Percentiles rank a stretch among this genome's conserved stretches.
Evolutionary conservation across 2,888 invertebrate genomes (phyloP).

Genomic region (Latheticus oryzae): DNA sequence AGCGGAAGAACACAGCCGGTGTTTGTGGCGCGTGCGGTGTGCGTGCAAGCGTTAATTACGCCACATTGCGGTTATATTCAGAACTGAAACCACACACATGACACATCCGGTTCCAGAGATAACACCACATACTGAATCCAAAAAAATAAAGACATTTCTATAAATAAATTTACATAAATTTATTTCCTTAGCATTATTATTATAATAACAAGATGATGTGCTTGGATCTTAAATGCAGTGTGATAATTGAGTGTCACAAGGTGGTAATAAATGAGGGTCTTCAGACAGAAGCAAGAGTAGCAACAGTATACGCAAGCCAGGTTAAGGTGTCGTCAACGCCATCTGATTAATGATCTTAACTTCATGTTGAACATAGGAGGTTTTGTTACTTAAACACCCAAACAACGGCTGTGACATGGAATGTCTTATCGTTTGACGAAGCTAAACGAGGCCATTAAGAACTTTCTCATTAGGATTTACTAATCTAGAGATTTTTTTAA

Average conservation of each 20-base stretch:
- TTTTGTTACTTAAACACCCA: conserved; percentile 63
- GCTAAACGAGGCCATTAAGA: conserved; percentile 52
- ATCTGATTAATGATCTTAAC: conserved; percentile 64
- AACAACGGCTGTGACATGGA: conserved; percentile 59
- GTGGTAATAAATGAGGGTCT: conserved; percentile 59
- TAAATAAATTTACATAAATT: conserved; percentile 32
- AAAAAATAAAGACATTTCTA: too few relatives aligned
- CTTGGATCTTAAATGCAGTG: conserved; percentile 53
- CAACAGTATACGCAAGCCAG: conserved; percentile 40
- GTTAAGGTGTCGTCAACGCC: conserved; percentile 53
- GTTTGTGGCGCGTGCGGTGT: conserved; percentile 60
- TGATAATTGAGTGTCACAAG: conserved; percentile 60
- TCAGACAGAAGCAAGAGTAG: conserved; percentile 29
- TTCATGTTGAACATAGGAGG: conserved; percentile 62
- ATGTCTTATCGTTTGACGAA: conserved; percentile 54
- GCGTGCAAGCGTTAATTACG: conserved; percentile 61
- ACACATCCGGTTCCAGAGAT: conserved; percentile 22
- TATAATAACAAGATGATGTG: conserved; percentile 48
- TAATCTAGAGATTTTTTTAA: neutral
- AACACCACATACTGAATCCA: too few relatives aligned
- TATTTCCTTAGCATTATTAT: conserved; percentile 29
- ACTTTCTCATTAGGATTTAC: too few relatives aligned
- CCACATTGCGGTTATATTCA: conserved; percentile 57
- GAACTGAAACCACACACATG: conserved; percentile 46
- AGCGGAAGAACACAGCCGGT: conserved; percentile 59